Conservation (phyloP, 2,113 vertebrate genomes). For the Etheostoma spectabile region DNA sequence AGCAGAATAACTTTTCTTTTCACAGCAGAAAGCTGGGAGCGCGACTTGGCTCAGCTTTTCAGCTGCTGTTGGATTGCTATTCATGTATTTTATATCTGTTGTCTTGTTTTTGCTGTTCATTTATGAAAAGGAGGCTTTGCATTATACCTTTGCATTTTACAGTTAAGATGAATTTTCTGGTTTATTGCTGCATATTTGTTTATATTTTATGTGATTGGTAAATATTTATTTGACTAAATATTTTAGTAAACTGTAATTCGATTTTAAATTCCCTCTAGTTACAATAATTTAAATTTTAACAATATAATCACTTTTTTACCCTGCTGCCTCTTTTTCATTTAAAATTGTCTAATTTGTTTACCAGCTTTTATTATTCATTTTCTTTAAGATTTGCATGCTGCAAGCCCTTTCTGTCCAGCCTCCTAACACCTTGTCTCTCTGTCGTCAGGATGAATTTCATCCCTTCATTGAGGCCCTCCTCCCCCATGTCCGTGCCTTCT, state of each 20-base stretch:
- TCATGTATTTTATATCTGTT: conserved; percentile 39
- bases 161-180: conserved; percentile 11
- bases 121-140: conserved; percentile 24
- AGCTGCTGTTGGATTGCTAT: conserved; percentile 38
- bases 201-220: conserved; percentile 18
- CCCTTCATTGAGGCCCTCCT: no score
- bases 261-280: conserved; percentile 12
- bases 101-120: conserved; percentile 24
- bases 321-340: conserved; percentile 5
- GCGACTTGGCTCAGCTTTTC: conserved; percentile 70
- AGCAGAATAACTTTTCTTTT: conserved; percentile 79
- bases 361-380: neutral
- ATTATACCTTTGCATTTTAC: neutral
- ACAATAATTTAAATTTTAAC: neutral
- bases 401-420: conserved; percentile 4
- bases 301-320: neutral
- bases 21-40: conserved; percentile 59
- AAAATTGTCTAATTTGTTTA: neutral
- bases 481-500: no score
- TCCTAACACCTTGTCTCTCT: conserved; percentile 5
- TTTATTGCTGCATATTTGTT: conserved; percentile 23
- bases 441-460: neutral
- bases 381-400: neutral
- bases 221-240: conserved; percentile 5
- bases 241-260: neutral